Conservation (phyloP, 2,113 vertebrate genomes). For the Scolopax mira region DNA sequence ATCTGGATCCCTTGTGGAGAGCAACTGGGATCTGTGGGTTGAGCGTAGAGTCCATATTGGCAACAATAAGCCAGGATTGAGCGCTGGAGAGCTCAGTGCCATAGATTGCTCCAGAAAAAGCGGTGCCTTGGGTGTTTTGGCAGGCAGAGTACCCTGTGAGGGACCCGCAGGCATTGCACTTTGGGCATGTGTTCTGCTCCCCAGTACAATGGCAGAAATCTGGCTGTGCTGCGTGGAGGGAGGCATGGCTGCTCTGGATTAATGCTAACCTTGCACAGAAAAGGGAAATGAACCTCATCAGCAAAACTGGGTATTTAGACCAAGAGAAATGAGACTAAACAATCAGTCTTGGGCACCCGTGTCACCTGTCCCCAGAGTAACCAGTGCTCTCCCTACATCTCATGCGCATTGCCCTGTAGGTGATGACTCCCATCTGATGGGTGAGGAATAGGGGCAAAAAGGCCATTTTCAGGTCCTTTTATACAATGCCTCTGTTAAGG, state of each 20-base stretch:
- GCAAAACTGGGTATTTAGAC: background rate
- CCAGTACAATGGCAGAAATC: background rate
- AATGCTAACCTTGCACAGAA: background rate
- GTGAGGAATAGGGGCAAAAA: background rate
- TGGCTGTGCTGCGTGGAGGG: background rate
- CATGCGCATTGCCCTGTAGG: background rate
- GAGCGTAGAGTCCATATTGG: background rate
- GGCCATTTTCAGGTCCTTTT: background rate
- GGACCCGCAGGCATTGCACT: background rate
- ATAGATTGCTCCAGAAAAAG: background rate
- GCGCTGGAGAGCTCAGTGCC: background rate
- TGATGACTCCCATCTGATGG: background rate
- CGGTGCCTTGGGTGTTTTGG: background rate
- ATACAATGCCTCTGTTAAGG: background rate
- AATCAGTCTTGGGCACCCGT: background rate
- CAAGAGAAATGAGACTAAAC: background rate
- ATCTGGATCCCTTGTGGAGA: background rate
- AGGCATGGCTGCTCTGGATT: background rate
- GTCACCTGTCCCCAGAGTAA: accelerated
- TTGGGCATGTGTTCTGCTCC: background rate
- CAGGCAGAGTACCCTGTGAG: background rate
- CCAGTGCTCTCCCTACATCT: background rate
- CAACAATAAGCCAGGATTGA: background rate
- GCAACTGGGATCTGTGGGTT: background rate
- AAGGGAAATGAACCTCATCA: background rate